These are phyloP conservation scores for Bryconaethiops microstoma DNA, from an alignment of 2,797 vertebrate species.

Conservation along the genomic window DNA sequence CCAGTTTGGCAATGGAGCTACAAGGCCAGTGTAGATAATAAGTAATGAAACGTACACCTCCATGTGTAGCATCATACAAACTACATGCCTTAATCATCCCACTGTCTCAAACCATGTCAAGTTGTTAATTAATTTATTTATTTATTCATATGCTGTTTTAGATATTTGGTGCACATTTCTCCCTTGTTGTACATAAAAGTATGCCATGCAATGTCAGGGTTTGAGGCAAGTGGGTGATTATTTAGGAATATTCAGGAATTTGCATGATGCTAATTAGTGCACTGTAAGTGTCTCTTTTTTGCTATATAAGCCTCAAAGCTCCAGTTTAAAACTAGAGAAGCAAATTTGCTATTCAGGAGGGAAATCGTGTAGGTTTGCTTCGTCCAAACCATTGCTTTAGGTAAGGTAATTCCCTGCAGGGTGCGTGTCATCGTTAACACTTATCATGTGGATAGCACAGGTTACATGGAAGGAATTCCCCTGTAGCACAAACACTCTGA, in stretches of 20 bases:
- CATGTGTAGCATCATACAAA: neutral
- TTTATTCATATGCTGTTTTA: too few species aligned
- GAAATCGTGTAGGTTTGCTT: neutral
- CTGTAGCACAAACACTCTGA: constrained; percentile 27
- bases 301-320: neutral
- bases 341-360: neutral
- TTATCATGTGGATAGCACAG: constrained; percentile 23
- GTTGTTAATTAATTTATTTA: neutral
- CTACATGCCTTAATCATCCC: neutral
- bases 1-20: neutral
- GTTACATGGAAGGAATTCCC: constrained; percentile 48
- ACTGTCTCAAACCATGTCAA: neutral
- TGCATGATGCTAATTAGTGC: neutral
- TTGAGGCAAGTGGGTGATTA: neutral
- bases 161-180: neutral
- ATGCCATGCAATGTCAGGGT: neutral
- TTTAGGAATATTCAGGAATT: neutral
- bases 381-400: neutral
- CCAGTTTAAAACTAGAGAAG: neutral
- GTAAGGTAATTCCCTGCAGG: neutral
- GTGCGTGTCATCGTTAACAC: neutral
- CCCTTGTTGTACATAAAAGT: neutral
- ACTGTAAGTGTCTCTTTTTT: neutral
- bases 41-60: neutral
- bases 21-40: neutral